Percentiles rank a stretch among this genome's conserved stretches.
phyloP scores from a whole-genome alignment of 2,888 invertebrate species.

The Iselma pallidipennis region DNA sequence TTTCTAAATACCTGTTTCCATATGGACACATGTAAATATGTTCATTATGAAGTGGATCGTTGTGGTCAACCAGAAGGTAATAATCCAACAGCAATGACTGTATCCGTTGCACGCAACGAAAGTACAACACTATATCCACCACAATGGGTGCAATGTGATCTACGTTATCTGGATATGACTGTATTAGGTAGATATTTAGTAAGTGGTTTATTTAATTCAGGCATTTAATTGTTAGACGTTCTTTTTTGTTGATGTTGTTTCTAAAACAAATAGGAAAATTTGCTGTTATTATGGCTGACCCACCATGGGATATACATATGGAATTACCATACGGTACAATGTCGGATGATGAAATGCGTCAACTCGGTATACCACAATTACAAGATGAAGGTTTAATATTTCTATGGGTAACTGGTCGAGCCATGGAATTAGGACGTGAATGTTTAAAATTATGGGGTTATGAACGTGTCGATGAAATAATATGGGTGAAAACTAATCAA shows the following conservation, averaged over 20 bases:
- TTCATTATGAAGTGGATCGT: slow-evolving; percentile 96
- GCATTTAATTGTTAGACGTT: not conserved
- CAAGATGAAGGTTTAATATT: slow-evolving; percentile 97
- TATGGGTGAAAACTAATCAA: slow-evolving; percentile 99
- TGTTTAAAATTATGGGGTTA: slow-evolving; percentile 97
- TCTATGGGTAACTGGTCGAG: slow-evolving; percentile 96
- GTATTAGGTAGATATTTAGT: slow-evolving; percentile 66
- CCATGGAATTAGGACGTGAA: slow-evolving; percentile 95
- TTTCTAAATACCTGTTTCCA: slow-evolving; percentile 98
- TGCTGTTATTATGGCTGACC: slow-evolving; percentile 98
- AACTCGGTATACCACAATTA: slow-evolving; percentile 88
- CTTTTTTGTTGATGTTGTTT: not conserved
- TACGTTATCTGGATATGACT: slow-evolving; percentile 88
- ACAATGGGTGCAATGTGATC: slow-evolving; percentile 97
- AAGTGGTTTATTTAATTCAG: not conserved
- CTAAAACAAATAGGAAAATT: slow-evolving; percentile 83
- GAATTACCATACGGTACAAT: slow-evolving; percentile 98
- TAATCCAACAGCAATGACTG: slow-evolving; percentile 38
- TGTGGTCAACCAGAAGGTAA: slow-evolving; percentile 59
- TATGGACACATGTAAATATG: slow-evolving; percentile 98
- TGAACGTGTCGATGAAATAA: slow-evolving; percentile 93
- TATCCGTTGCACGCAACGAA: slow-evolving; percentile 46
- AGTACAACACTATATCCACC: slow-evolving; percentile 79
- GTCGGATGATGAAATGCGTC: slow-evolving; percentile 98
- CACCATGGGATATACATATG: slow-evolving; percentile 99